These are phyloP conservation scores for Tiliacea aurago DNA, from an alignment of 2,888 invertebrate genomes.

Conservation along the genomic window DNA sequence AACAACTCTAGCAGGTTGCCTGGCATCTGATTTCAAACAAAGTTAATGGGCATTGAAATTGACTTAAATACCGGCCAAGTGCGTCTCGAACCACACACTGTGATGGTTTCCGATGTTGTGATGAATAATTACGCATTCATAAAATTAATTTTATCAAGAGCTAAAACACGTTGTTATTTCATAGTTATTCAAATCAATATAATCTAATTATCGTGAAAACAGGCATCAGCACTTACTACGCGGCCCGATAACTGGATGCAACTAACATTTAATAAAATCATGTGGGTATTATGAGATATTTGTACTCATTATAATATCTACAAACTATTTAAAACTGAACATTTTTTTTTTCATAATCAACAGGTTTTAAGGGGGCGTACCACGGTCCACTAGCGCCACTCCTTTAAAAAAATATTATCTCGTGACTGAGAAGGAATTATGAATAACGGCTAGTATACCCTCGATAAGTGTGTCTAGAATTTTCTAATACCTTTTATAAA, in stretches of 20 bases:
- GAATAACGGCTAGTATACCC: too few relatives aligned
- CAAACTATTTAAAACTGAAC: not conserved
- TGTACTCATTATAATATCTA: not conserved
- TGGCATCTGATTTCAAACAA: not conserved
- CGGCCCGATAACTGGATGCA: not conserved
- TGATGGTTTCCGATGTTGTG: not conserved
- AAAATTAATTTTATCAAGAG: not conserved
- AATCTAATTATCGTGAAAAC: not conserved
- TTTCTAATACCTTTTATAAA: too few relatives aligned
- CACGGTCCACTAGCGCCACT: too few relatives aligned
- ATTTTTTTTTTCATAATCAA: too few relatives aligned
- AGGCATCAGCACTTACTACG: not conserved
- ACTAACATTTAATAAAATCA: not conserved
- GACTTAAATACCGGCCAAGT: not conserved
- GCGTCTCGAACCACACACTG: not conserved
- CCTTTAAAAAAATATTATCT: too few relatives aligned
- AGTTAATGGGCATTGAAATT: not conserved
- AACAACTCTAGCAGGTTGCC: not conserved
- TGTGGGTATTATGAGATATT: not conserved
- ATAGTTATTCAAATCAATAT: not conserved
- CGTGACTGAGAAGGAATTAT: too few relatives aligned
- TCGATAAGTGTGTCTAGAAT: too few relatives aligned
- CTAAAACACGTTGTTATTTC: not conserved
- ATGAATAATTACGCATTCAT: not conserved
- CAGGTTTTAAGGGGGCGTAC: too few relatives aligned